These are phyloP conservation scores for Nephila pilipes DNA, from an alignment of 1,140 invertebrate genomes.

Conservation along the genomic window DNA sequence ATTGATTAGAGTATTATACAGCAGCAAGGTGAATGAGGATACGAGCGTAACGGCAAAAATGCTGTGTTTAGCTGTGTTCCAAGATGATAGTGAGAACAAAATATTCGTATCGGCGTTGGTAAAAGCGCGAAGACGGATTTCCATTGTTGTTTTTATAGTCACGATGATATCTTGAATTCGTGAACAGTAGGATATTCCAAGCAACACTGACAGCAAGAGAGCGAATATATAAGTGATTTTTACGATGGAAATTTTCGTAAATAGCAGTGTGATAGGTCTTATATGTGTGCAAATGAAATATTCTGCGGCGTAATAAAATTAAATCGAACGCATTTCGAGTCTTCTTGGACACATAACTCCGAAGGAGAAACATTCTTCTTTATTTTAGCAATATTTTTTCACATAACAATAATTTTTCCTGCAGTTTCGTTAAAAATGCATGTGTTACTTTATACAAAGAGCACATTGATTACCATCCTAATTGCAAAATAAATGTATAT, in stretches of 20 bases:
- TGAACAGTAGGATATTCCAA: neutral
- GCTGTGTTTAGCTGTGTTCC: neutral
- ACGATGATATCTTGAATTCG: neutral
- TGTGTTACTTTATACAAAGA: no score
- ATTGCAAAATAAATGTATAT: no score
- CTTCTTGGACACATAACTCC: no score
- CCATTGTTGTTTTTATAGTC: neutral
- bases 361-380: no score
- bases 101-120: neutral
- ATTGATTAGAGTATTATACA: constrained; percentile 14
- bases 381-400: no score
- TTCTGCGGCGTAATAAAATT: neutral
- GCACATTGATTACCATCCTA: no score
- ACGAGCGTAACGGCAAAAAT: neutral
- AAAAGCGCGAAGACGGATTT: neutral
- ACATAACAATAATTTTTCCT: no score
- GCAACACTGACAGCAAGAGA: no score
- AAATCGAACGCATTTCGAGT: no score
- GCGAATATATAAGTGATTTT: neutral
- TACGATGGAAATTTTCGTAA: neutral
- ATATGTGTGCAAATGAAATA: neutral
- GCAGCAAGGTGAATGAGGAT: neutral
- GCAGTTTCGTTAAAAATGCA: no score
- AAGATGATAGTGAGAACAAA: neutral
- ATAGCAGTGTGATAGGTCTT: neutral